Evolutionary conservation across 2,888 invertebrate genomes (phyloP).

Genomic region (Acanthosoma haemorrhoidale): DNA sequence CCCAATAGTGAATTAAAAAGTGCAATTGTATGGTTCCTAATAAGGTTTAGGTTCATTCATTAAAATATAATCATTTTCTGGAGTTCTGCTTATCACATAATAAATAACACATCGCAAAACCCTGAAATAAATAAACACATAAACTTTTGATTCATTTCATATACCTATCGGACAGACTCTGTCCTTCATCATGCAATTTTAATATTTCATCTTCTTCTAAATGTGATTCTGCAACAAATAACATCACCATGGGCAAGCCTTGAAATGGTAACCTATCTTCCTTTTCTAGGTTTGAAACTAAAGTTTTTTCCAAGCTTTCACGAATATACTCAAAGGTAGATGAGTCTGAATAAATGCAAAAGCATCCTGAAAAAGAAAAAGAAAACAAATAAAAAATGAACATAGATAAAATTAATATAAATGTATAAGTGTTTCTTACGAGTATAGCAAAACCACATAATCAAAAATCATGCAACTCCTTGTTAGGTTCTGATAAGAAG

Average conservation of each 20-base stretch:
- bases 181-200: conserved; percentile 80
- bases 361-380: conserved; percentile 55
- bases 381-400: background rate
- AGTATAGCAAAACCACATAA: too few relatives aligned
- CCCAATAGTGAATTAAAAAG: too few relatives aligned
- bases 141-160: background rate
- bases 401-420: too few relatives aligned
- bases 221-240: conserved; percentile 79
- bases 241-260: conserved; percentile 79
- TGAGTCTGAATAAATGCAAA: conserved; percentile 84
- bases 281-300: conserved; percentile 81
- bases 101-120: background rate
- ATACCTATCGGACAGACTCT: conserved; percentile 80
- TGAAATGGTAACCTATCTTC: conserved; percentile 84
- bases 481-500: too few relatives aligned
- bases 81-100: too few relatives aligned
- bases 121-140: too few relatives aligned
- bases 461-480: too few relatives aligned
- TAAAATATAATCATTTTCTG: too few relatives aligned
- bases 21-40: too few relatives aligned
- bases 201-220: conserved; percentile 81
- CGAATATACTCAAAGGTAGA: conserved; percentile 88
- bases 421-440: too few relatives aligned
- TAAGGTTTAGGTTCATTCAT: too few relatives aligned
- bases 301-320: conserved; percentile 83